Base-by-base conservation (phyloP, 2,888 invertebrate species). In the Dasypolia templi region DNA sequence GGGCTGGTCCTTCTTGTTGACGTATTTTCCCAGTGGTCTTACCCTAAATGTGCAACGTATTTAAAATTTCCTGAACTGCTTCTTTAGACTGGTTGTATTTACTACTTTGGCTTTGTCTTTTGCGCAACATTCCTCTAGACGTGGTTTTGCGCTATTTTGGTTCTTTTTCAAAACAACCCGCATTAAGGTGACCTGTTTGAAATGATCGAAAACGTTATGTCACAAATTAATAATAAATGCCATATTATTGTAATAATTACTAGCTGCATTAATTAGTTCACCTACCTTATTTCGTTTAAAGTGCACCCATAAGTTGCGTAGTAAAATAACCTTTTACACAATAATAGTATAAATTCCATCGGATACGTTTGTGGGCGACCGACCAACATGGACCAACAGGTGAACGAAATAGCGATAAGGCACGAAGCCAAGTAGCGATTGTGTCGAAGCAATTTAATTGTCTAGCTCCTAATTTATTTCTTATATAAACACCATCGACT, bases 361-460 rank as follows among this genome's bases (percentile, higher is more conserved):
- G 59, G 17, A 29, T 42, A 69, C 76, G 1, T 46, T 59, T 53
- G 69, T 70, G 63, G 82, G 82, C 64, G 85, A 29, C 12, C 39
- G 14, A 62, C 70, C 44, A 49, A 51, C 83, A 82, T 29, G 59
- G 39, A 29, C 59, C 46, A 63, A 59, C 85, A 82, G 82, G 81
- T 85, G 83, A 85, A 72, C 55, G 32, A 70, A 63, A 71, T 29
- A 46, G 64, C 65, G 77, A 84, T 86, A 81, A 61, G 82, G 74
- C 86, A 81, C 82, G 85, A 70, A 73, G 51, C 79, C 71, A 76
- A 75, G 70, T 76, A 76, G 70, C 85, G 59, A 81, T 83, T 72
- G 62, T 75, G 61, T 58, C 5, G 51, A 49, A 63, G 58, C 70
- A 84, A 79, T 73, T 66, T 72, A 80, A 74, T 74, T 83, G 76